Evolutionary conservation across 2,113 vertebrate genomes (phyloP).

Genomic region (Cranoglanis bouderius): DNA sequence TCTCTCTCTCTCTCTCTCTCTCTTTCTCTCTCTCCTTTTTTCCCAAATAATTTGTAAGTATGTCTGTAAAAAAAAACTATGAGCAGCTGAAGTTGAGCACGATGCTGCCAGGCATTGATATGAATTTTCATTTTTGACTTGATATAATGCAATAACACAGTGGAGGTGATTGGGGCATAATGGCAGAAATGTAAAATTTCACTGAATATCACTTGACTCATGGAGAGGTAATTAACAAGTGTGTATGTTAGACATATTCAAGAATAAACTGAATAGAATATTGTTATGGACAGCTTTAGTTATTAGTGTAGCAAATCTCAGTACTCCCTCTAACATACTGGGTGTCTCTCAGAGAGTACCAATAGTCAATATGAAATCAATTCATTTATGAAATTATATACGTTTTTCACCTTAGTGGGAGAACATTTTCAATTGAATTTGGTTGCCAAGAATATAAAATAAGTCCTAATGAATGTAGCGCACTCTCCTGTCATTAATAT

Average conservation of each 20-base stretch:
- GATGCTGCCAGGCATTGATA: not conserved
- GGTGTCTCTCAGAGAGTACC: not conserved
- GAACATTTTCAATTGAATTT: not conserved
- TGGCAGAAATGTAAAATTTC: not conserved
- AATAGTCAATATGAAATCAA: not conserved
- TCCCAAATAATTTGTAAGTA: not conserved
- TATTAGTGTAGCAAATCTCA: not conserved
- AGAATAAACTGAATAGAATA: not conserved
- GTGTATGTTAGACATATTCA: not conserved
- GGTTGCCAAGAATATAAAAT: not conserved
- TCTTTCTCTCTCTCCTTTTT: not conserved
- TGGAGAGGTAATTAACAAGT: not conserved
- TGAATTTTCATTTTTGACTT: not conserved
- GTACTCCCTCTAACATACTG: not conserved
- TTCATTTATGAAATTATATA: not conserved
- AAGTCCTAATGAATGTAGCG: not conserved
- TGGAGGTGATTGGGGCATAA: not conserved
- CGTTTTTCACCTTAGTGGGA: not conserved
- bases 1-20: not conserved
- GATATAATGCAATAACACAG: slow-evolving; percentile 6
- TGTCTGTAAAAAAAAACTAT: not conserved
- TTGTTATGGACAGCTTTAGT: not conserved
- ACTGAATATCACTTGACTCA: not conserved
- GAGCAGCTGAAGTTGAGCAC: not conserved
- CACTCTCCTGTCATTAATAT: not conserved